Percentiles rank a stretch among this genome's conserved stretches.
Conservation (phyloP, 92 coral and sea anemone genomes). For the Zoanthus gigantus region DNA sequence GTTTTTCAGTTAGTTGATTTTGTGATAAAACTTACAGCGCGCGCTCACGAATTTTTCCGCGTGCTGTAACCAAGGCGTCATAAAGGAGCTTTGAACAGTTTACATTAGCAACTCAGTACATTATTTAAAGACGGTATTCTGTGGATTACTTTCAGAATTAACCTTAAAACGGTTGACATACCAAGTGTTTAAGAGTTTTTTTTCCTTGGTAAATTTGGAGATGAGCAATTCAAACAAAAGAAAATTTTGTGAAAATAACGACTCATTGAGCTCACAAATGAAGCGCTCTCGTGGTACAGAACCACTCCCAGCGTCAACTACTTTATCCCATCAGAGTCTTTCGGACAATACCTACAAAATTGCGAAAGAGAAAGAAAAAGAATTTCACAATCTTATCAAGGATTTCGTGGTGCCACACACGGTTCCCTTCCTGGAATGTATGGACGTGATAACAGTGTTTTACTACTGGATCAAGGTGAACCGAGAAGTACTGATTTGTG, state of each 20-base stretch:
- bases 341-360: not conserved
- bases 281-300: slow-evolving; percentile 14
- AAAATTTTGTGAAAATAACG: not conserved
- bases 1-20: no score
- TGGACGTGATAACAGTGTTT: slow-evolving; percentile 5
- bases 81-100: not conserved
- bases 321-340: not conserved
- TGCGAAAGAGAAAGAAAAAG: not conserved
- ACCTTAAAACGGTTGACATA: not conserved
- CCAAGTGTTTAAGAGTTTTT: not conserved
- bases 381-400: not conserved
- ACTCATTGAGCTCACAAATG: not conserved
- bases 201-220: not conserved
- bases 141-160: not conserved
- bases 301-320: not conserved
- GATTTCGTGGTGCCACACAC: slow-evolving; percentile 1
- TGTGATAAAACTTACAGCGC: not conserved
- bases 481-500: slow-evolving; percentile 14
- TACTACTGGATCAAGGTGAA: not conserved
- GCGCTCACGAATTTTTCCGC: not conserved
- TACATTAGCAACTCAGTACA: not conserved
- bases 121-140: not conserved
- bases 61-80: slow-evolving; percentile 3
- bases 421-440: not conserved
- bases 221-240: slow-evolving; percentile 6